Conservation (phyloP, 2,888 invertebrate species). For the Drosophila pseudotakahashii region DNA sequence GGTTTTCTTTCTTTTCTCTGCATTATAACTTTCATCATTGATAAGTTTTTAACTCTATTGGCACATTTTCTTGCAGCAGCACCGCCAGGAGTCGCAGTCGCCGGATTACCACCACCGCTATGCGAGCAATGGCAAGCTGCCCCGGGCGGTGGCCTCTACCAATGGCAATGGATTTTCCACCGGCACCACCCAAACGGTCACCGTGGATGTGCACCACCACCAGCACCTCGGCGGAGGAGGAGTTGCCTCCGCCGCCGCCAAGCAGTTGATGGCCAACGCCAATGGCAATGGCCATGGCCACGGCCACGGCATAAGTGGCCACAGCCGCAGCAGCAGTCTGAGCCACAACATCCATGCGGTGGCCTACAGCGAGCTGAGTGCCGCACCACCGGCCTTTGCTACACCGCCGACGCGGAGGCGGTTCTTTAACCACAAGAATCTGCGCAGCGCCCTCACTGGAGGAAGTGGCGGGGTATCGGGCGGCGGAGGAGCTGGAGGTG, state of each 20-base stretch:
- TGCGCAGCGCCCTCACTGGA: conserved; percentile 90
- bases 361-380: conserved; percentile 83
- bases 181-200: conserved; percentile 66
- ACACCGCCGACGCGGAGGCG: conserved; percentile 91
- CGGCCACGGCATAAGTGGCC: conserved; percentile 10
- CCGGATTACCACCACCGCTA: conserved; percentile 83
- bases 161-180: conserved; percentile 52
- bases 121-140: conserved; percentile 82
- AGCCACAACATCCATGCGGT: conserved; percentile 72
- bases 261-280: conserved; percentile 54
- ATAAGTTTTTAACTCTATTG: conserved; percentile 60
- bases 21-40: conserved; percentile 79
- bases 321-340: conserved; percentile 42
- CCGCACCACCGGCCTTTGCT: conserved; percentile 88
- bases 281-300: conserved; percentile 11
- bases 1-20: background rate
- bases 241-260: conserved; percentile 24
- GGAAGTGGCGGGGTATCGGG: background rate
- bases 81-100: conserved; percentile 84
- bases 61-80: conserved; percentile 68
- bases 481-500: conserved; percentile 12
- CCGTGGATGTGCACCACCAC: conserved; percentile 66
- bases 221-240: conserved; percentile 46
- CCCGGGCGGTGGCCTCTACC: conserved; percentile 64
- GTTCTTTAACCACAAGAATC: conserved; percentile 92